These are phyloP conservation scores for Emmelina monodactyla DNA, from an alignment of 2,888 invertebrate species.

Conservation along the genomic window DNA sequence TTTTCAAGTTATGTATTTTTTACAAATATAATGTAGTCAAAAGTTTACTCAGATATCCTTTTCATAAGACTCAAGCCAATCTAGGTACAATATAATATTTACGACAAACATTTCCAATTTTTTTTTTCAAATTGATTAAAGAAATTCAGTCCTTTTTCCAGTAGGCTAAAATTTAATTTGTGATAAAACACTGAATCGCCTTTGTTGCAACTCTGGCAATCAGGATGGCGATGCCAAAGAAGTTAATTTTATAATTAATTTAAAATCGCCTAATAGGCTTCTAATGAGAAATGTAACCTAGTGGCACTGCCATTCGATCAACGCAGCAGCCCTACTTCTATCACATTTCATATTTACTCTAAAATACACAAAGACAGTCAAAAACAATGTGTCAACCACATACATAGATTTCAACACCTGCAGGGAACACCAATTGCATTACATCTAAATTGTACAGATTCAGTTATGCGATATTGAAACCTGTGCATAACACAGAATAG, in stretches of 20 bases:
- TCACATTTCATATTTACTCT: constrained; percentile 38
- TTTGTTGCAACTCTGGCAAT: constrained; percentile 23
- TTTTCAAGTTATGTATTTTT: constrained; percentile 50
- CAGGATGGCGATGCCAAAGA: constrained; percentile 23
- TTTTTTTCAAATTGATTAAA: constrained; percentile 24
- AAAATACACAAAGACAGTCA: constrained; percentile 49
- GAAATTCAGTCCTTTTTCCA: constrained; percentile 28
- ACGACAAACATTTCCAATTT: constrained; percentile 30
- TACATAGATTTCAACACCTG: constrained; percentile 12
- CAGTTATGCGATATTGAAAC: constrained; percentile 3
- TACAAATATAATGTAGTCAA: constrained; percentile 52
- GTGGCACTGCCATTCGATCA: constrained; percentile 27
- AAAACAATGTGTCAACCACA: constrained; percentile 21
- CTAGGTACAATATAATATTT: constrained; percentile 28
- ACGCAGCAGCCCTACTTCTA: constrained; percentile 48
- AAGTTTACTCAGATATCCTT: constrained; percentile 31
- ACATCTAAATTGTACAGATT: constrained; percentile 7
- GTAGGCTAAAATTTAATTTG: constrained; percentile 21
- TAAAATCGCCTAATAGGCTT: not conserved
- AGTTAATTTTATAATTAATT: constrained; percentile 8
- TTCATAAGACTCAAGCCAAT: constrained; percentile 31
- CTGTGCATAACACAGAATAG: constrained; percentile 6
- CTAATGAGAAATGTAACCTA: constrained; percentile 8
- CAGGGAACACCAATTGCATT: constrained; percentile 14
- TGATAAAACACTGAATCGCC: constrained; percentile 27